phyloP scores from a whole-genome alignment of 2,113 vertebrate genomes.

The Spilogale gracilis region DNA sequence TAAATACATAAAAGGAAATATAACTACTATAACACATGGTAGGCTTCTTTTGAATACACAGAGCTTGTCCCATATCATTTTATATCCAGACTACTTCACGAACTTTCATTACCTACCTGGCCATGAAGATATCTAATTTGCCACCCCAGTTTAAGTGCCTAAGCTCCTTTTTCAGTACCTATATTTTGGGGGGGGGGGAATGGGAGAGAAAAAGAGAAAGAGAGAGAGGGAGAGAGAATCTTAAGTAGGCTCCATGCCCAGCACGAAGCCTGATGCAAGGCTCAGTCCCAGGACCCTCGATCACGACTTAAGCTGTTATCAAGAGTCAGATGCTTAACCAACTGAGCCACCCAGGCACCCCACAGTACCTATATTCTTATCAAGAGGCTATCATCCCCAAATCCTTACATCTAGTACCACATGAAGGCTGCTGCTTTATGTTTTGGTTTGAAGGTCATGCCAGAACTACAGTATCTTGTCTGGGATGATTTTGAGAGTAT shows the following conservation, averaged over 20 bases:
- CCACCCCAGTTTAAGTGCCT: not conserved
- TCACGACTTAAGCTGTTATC: not conserved
- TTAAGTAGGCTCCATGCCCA: not conserved
- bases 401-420: not conserved
- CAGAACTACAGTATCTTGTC: not conserved
- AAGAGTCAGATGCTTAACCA: not conserved
- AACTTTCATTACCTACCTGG: not conserved
- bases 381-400: not conserved
- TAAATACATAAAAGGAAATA: not conserved
- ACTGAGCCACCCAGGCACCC: not conserved
- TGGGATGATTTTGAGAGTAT: constrained; percentile 26
- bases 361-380: not conserved
- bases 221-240: not conserved
- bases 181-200: not conserved
- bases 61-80: not conserved
- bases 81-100: constrained; percentile 17
- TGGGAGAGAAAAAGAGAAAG: too few relatives aligned
- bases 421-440: not conserved
- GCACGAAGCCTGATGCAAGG: not conserved
- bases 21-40: not conserved
- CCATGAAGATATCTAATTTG: not conserved
- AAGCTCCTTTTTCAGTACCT: not conserved
- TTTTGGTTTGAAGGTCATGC: not conserved
- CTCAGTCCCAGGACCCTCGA: not conserved
- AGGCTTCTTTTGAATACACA: not conserved